Conservation (phyloP, 2,888 invertebrate species). For the Ommatoiulus sabulosus region DNA sequence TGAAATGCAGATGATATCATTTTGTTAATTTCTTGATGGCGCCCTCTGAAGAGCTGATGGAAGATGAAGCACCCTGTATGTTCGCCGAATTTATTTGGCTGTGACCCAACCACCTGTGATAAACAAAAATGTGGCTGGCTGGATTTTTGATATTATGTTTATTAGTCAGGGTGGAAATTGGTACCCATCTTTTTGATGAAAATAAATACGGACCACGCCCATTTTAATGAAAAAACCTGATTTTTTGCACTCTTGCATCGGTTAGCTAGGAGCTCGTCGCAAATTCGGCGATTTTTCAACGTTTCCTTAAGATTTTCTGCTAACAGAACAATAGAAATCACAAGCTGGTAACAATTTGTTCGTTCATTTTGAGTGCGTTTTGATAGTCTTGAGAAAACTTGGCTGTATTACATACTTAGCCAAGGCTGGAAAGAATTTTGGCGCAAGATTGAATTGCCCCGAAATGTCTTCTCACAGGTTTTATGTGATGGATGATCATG, state of each 20-base stretch:
- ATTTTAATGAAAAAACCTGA: background rate
- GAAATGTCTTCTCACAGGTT: background rate
- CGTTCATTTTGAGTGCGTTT: background rate
- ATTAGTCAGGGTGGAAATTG: conserved; percentile 31
- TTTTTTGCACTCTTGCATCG: background rate
- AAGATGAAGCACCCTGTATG: background rate
- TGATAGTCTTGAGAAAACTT: background rate
- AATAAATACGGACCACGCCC: conserved; percentile 27
- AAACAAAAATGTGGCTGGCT: background rate
- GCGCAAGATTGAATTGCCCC: background rate
- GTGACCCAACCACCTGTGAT: conserved; percentile 18
- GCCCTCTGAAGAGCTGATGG: background rate
- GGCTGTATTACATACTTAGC: background rate
- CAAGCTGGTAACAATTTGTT: background rate
- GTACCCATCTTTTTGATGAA: conserved; percentile 18
- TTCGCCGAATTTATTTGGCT: background rate
- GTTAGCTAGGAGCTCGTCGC: background rate
- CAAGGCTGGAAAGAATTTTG: background rate
- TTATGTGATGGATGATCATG: conserved; percentile 43
- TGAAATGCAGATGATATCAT: too few species aligned
- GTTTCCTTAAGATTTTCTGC: background rate
- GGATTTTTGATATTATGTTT: conserved; percentile 31
- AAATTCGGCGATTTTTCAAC: background rate
- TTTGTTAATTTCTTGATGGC: background rate
- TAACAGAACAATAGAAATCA: background rate